A percentile compares a stretch with the other conserved stretches of the same genome.
These are phyloP conservation scores for Astreopora myriophthalma DNA, from an alignment of 64 coral and sea anemone genomes.

Conservation along the genomic window DNA sequence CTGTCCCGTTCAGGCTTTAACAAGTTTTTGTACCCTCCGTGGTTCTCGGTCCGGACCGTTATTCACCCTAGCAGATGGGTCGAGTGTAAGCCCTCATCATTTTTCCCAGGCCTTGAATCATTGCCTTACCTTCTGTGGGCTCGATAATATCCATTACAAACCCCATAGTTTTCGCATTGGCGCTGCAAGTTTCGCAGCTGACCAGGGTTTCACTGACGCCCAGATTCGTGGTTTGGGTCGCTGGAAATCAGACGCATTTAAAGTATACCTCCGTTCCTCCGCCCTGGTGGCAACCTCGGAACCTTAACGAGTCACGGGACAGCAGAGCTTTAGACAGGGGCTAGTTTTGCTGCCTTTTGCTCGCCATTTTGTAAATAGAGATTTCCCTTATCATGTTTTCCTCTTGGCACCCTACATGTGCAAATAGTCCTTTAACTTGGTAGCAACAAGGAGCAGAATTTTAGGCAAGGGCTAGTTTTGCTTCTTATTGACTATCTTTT, in stretches of 20 bases:
- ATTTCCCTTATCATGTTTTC: not conserved
- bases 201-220: not conserved
- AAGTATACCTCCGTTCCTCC: not conserved
- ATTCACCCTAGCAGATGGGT: not conserved
- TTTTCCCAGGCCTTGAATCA: not conserved
- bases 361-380: not conserved
- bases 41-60: not conserved
- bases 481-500: no score
- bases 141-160: not conserved
- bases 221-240: not conserved
- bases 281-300: not conserved
- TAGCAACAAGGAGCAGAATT: no score
- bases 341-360: not conserved
- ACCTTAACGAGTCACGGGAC: not conserved
- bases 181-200: not conserved
- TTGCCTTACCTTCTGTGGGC: not conserved
- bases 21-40: not conserved
- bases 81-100: not conserved
- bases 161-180: not conserved
- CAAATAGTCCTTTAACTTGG: no score
- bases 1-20: not conserved
- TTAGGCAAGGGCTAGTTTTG: no score
- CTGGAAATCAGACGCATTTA: not conserved
- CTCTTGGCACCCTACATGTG: not conserved
- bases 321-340: no score